A percentile compares a stretch with the other conserved stretches of the same genome.
These are phyloP conservation scores for Mugil cephalus DNA, from an alignment of 2,113 vertebrate species.

Conservation along the genomic window DNA sequence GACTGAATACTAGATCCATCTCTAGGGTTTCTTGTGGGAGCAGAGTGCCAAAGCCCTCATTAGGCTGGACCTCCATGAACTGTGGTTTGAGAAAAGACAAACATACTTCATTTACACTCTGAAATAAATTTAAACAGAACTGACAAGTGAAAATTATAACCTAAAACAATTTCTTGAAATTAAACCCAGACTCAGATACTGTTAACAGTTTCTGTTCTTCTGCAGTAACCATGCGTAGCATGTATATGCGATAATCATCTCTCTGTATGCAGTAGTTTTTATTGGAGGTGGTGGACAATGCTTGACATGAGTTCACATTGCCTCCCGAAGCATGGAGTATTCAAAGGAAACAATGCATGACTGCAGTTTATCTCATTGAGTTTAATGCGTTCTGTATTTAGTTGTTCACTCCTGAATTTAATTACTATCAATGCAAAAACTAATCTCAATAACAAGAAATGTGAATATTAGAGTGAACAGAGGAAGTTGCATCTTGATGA, in stretches of 20 bases:
- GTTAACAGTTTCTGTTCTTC: not conserved
- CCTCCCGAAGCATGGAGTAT: not conserved
- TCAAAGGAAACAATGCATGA: not conserved
- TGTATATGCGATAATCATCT: not conserved
- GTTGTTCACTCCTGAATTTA: too few relatives aligned
- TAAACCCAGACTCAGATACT: not conserved
- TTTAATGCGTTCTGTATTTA: too few relatives aligned
- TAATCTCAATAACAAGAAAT: not conserved
- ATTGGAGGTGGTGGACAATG: not conserved
- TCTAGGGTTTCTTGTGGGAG: conserved; percentile 89
- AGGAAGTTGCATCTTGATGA: not conserved
- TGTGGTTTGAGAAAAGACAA: conserved; percentile 61
- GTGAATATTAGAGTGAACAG: not conserved
- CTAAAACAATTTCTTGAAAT: not conserved
- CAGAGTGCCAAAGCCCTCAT: conserved; percentile 90
- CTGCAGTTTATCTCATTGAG: too few relatives aligned
- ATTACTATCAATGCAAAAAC: not conserved
- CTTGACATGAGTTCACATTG: not conserved
- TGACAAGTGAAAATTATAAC: not conserved
- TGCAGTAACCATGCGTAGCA: not conserved
- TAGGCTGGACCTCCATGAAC: conserved; percentile 92
- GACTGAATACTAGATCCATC: conserved; percentile 90
- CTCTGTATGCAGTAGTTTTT: not conserved
- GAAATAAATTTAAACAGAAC: not conserved
- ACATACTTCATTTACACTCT: not conserved